Percentiles rank a stretch among this genome's conserved stretches.
Conservation (phyloP, 30 jellyfish, hydroid and myxozoan genomes). For the Turritopsis rubra region DNA sequence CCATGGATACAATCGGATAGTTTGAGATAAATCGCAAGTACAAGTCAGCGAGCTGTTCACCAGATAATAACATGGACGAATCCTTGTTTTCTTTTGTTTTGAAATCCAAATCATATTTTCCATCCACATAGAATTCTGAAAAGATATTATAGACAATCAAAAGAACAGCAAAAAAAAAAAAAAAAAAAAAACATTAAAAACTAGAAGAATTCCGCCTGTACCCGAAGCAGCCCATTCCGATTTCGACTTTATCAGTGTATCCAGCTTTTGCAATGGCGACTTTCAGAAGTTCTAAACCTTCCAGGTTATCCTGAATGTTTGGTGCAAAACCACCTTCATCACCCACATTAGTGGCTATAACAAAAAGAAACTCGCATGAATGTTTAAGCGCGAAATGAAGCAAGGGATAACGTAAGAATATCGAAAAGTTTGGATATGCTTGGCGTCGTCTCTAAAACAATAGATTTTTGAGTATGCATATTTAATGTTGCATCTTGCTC, state of each 20-base stretch:
- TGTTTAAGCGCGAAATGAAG: too few relatives aligned
- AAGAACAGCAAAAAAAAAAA: too few relatives aligned
- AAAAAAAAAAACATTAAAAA: too few relatives aligned
- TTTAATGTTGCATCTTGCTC: too few relatives aligned
- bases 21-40: not conserved
- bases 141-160: too few relatives aligned
- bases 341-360: constrained; percentile 93
- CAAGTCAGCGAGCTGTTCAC: constrained; percentile 21
- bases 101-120: constrained; percentile 82
- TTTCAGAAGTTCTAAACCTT: constrained; percentile 80
- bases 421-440: too few relatives aligned
- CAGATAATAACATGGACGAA: constrained; percentile 1
- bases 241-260: constrained; percentile 79
- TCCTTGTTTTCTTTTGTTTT: constrained; percentile 56
- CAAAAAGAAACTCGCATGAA: too few relatives aligned
- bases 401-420: too few relatives aligned
- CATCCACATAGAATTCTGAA: constrained; percentile 62
- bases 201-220: not conserved
- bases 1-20: constrained; percentile 71
- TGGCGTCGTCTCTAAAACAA: too few relatives aligned
- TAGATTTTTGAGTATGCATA: too few relatives aligned
- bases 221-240: constrained; percentile 99
- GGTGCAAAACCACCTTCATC: constrained; percentile 99
- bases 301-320: constrained; percentile 77
- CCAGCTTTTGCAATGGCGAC: constrained; percentile 88